phyloP scores from a whole-genome alignment of 64 coral and sea anemone species.

The Actinia tenebrosa region DNA sequence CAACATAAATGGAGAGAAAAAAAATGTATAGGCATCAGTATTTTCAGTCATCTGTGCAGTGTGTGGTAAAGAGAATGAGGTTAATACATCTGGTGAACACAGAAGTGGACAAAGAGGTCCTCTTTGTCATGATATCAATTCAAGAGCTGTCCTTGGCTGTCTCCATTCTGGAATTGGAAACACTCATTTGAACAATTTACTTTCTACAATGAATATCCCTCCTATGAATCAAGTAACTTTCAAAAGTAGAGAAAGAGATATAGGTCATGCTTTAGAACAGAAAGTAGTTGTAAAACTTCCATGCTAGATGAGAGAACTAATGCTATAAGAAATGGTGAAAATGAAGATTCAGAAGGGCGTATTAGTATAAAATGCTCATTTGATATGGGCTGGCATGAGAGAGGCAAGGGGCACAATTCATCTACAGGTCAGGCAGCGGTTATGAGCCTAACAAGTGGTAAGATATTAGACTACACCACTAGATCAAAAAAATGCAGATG shows the following conservation, averaged over 20 bases:
- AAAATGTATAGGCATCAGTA: constrained; percentile 21
- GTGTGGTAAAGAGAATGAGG: constrained; percentile 36
- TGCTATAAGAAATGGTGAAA: background rate
- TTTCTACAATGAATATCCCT: constrained; percentile 60
- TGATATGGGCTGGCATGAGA: constrained; percentile 50
- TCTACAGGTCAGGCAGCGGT: constrained; percentile 53
- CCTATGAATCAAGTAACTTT: constrained; percentile 31
- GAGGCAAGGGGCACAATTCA: constrained; percentile 47
- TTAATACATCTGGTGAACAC: constrained; percentile 46
- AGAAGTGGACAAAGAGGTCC: constrained; percentile 49
- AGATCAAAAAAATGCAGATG: constrained; percentile 31
- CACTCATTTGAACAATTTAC: constrained; percentile 37
- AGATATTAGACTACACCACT: constrained; percentile 56
- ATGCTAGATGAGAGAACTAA: constrained; percentile 20
- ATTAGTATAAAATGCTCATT: constrained; percentile 3
- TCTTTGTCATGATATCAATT: constrained; percentile 39
- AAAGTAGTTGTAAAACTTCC: constrained; percentile 34
- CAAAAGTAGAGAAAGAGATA: constrained; percentile 50
- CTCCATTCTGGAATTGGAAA: constrained; percentile 63
- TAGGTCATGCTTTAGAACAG: constrained; percentile 38
- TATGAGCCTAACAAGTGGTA: constrained; percentile 49
- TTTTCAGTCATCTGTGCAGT: constrained; percentile 36
- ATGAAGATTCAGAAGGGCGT: constrained; percentile 7
- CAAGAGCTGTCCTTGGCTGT: constrained; percentile 47
- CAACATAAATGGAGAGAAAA: constrained; percentile 22